Conservation (phyloP, 2,888 invertebrate species). For the Diarsia dahlii region DNA sequence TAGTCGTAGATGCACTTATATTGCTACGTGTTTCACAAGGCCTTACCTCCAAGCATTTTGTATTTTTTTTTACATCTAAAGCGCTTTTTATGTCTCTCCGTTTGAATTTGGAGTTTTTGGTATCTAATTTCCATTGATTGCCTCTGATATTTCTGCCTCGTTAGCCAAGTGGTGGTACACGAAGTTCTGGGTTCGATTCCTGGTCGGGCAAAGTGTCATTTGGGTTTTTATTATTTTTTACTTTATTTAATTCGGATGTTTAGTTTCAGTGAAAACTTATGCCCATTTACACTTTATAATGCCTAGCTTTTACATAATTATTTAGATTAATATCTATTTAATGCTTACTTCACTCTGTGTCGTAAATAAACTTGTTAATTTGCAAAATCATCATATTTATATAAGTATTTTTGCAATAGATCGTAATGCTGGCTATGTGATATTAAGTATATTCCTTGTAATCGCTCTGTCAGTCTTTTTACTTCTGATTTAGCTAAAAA, state of each 20-base stretch:
- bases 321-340: not conserved
- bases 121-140: not conserved
- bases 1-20: constrained; percentile 22
- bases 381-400: constrained; percentile 5
- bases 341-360: not conserved
- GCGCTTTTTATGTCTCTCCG: not conserved
- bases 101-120: not conserved
- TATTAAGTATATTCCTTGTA: constrained; percentile 26
- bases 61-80: not conserved
- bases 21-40: constrained; percentile 28
- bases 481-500: not conserved
- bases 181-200: not conserved
- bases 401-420: constrained; percentile 10
- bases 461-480: constrained; percentile 11
- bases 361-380: constrained; percentile 12
- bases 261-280: too few relatives aligned
- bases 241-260: too few relatives aligned
- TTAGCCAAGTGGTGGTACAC: not conserved
- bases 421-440: constrained; percentile 13
- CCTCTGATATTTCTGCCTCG: not conserved
- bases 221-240: too few relatives aligned
- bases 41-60: not conserved
- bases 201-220: not conserved
- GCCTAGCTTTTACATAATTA: not conserved
- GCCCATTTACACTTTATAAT: too few relatives aligned